phyloP scores from a whole-genome alignment of 2,888 invertebrate genomes.

The Dioctria rufipes region DNA sequence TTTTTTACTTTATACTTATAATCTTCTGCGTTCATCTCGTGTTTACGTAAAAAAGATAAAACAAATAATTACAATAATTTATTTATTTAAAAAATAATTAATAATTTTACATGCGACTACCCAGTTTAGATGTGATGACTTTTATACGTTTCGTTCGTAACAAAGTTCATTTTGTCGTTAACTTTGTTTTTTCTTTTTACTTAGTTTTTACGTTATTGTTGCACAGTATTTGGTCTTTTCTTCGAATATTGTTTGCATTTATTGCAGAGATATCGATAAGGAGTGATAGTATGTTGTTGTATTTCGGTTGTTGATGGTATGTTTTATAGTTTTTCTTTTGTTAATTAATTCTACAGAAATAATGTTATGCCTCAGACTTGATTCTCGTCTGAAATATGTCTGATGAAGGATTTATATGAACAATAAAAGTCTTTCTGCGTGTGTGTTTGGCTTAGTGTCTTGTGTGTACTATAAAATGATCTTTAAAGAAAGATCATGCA shows the following conservation, averaged over 20 bases:
- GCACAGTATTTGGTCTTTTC: slow-evolving; percentile 33
- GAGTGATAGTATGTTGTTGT: too few species aligned
- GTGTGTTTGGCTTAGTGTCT: too few species aligned
- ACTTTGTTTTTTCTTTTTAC: slow-evolving; percentile 16
- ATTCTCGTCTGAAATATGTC: neutral
- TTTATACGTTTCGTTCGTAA: slow-evolving; percentile 10
- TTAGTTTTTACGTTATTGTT: slow-evolving; percentile 30
- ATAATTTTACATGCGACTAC: slow-evolving; percentile 72
- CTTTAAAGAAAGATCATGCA: slow-evolving; percentile 2
- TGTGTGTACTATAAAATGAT: neutral
- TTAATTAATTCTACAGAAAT: neutral
- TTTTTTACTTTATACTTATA: slow-evolving; percentile 34
- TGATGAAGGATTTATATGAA: neutral
- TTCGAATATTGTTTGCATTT: slow-evolving; percentile 1
- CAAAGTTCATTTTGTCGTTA: neutral
- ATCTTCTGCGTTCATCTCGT: neutral
- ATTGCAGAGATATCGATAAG: too few species aligned
- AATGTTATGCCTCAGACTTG: neutral
- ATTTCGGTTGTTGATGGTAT: too few species aligned
- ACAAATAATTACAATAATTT: slow-evolving; percentile 51
- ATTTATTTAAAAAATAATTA: slow-evolving; percentile 52
- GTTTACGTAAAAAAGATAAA: slow-evolving; percentile 40
- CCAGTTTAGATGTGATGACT: slow-evolving; percentile 69
- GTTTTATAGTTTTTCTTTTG: too few species aligned
- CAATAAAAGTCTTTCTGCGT: slow-evolving; percentile 8